Percentiles rank a stretch among this genome's conserved stretches.
Conservation (phyloP, 2,888 invertebrate genomes). For the Exephanes ischioxanthus region DNA sequence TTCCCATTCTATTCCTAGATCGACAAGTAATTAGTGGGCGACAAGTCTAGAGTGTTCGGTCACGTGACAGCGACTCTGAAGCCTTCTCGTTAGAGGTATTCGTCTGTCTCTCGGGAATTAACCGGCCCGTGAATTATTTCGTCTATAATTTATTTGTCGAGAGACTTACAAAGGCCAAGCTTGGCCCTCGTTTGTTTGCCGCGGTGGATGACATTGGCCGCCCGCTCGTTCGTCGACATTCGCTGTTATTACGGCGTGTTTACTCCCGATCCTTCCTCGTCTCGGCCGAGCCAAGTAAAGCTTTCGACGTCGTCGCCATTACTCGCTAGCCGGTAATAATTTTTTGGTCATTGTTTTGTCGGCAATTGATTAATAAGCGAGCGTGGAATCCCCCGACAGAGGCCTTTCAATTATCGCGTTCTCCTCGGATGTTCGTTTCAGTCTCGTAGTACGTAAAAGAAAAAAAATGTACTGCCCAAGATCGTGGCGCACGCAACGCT, state of each 20-base stretch:
- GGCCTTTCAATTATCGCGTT: conserved; percentile 25
- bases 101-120: conserved; percentile 15
- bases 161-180: not conserved
- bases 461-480: not conserved
- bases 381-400: not conserved
- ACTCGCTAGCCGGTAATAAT: not conserved
- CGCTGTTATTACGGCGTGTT: not conserved
- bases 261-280: not conserved
- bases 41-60: not conserved
- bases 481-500: not conserved
- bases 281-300: not conserved
- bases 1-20: not conserved
- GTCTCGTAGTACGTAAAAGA: not conserved
- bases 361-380: conserved; percentile 17
- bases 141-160: conserved; percentile 28
- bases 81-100: conserved; percentile 9
- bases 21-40: not conserved
- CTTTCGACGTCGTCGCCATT: not conserved
- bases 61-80: conserved; percentile 10
- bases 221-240: conserved; percentile 15
- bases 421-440: conserved; percentile 4
- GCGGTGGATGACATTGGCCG: conserved; percentile 17
- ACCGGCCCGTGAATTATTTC: conserved; percentile 25
- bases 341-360: not conserved
- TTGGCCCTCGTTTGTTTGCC: conserved; percentile 19